phyloP scores from a whole-genome alignment of 2,888 invertebrate species.

The Eupithecia vulgata region DNA sequence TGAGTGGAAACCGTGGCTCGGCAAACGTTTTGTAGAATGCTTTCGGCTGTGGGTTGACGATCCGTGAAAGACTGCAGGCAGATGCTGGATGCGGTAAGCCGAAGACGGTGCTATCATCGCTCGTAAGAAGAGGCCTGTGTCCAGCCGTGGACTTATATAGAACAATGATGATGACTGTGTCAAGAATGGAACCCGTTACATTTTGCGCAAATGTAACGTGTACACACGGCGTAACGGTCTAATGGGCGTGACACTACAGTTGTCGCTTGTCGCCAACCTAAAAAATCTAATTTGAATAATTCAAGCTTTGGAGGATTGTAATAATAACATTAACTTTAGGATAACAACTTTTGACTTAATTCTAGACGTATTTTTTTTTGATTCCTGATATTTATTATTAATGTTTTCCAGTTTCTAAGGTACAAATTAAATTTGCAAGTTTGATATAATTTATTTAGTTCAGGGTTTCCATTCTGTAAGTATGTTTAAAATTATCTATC shows the following conservation, averaged over 20 bases:
- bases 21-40: background rate
- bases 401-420: background rate
- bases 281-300: background rate
- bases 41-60: background rate
- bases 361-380: too few species aligned
- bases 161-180: background rate
- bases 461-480: conserved; percentile 21
- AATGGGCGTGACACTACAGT: background rate
- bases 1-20: background rate
- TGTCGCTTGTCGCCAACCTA: background rate
- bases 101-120: too few species aligned
- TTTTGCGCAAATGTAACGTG: too few species aligned
- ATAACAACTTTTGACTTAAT: too few species aligned
- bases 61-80: background rate
- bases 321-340: too few species aligned
- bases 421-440: conserved; percentile 40
- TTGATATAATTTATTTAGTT: conserved; percentile 44
- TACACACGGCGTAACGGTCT: too few species aligned
- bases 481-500: background rate
- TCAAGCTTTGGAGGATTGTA: background rate
- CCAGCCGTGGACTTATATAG: too few species aligned
- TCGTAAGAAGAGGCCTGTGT: too few species aligned
- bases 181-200: too few species aligned
- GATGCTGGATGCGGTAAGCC: too few species aligned
- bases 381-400: too few species aligned